phyloP scores from a whole-genome alignment of 1,140 invertebrate genomes.

The Eueides isabella region DNA sequence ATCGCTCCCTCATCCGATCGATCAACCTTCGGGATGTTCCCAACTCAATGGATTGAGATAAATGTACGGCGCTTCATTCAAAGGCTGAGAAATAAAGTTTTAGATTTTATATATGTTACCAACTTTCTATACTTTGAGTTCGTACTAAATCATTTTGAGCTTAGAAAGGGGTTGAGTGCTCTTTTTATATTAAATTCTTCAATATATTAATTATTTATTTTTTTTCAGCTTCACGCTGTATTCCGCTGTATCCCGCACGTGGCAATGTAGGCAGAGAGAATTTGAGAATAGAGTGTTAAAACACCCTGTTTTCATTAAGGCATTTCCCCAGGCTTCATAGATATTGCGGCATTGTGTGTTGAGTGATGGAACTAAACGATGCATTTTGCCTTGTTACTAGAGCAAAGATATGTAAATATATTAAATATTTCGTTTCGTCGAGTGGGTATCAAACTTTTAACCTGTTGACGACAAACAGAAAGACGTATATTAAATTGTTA shows the following conservation, averaged over 20 bases:
- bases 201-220: not conserved
- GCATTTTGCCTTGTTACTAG: too few relatives aligned
- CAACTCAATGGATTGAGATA: constrained; percentile 66
- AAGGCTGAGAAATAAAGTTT: constrained; percentile 33
- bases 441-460: too few relatives aligned
- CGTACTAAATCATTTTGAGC: not conserved
- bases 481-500: too few relatives aligned
- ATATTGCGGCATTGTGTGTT: too few relatives aligned
- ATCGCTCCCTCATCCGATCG: constrained; percentile 59
- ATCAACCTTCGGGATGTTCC: constrained; percentile 56
- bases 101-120: constrained; percentile 19
- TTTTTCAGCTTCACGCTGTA: not conserved
- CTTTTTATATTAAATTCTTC: not conserved
- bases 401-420: too few relatives aligned
- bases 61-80: constrained; percentile 51
- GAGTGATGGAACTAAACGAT: too few relatives aligned
- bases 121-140: constrained; percentile 15
- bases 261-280: not conserved
- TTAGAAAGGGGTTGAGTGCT: not conserved
- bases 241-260: too few relatives aligned
- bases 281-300: too few relatives aligned
- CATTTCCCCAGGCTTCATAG: too few relatives aligned
- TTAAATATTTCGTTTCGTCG: too few relatives aligned
- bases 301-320: too few relatives aligned
- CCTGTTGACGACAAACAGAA: too few relatives aligned